Conservation (phyloP, 2,113 vertebrate species). For the Stomatorhinus ivindoensis region DNA sequence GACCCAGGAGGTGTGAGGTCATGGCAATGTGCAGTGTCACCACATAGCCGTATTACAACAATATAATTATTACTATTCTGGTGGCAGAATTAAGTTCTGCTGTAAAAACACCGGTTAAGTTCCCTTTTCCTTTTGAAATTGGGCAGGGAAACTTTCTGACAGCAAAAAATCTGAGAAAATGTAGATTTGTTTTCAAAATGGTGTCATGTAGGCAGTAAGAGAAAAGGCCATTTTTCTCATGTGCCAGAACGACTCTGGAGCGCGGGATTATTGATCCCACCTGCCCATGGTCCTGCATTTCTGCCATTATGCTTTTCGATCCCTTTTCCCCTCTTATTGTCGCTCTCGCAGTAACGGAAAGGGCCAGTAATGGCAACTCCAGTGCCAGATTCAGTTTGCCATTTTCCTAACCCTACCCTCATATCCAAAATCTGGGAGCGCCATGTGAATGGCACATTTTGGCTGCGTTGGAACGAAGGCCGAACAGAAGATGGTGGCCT, state of each 20-base stretch:
- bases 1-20: neutral
- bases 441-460: neutral
- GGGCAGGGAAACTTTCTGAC: neutral
- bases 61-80: neutral
- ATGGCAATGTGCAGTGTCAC: neutral
- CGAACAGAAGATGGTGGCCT: neutral
- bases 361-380: neutral
- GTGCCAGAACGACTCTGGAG: constrained; percentile 42
- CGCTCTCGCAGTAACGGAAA: neutral
- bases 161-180: neutral
- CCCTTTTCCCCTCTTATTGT: neutral
- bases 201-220: neutral
- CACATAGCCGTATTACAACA: neutral
- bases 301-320: constrained; percentile 12
- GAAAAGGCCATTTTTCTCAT: constrained; percentile 35
- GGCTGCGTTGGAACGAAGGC: neutral
- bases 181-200: neutral
- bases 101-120: neutral
- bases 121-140: neutral
- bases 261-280: constrained; percentile 35
- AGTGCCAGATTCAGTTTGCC: constrained; percentile 20
- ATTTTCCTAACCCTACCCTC: neutral
- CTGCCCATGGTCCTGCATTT: constrained; percentile 22
- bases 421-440: neutral
- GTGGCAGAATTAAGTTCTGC: neutral